Evolutionary conservation across 1,140 invertebrate genomes (phyloP), one percentile per base, ranked within the genome.

Genomic region (Oncopodura yosiiana): DNA sequence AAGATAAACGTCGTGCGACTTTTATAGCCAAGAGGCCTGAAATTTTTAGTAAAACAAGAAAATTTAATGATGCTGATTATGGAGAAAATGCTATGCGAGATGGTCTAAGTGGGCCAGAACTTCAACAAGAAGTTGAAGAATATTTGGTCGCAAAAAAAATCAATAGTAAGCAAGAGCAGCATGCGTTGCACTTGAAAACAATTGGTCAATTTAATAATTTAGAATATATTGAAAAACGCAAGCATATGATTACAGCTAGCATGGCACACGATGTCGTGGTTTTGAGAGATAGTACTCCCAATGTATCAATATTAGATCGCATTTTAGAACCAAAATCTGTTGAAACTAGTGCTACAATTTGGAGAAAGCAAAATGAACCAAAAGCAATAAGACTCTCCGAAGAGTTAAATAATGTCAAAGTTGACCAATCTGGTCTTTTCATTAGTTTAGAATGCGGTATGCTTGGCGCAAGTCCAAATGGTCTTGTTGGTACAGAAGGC

Each of bases 381-480:
- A 29, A 24, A 18, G 43, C 52, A 14, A 54, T 54, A 9, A n/a
- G 1, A 6, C 16, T 29, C 2, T 54, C 36, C 23, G 52, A 54
- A 19, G 2, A 18, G 11, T 6, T 24, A 4, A 43, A 43, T 6
- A 49, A 54, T 24, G 54, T 63, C 23, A 56, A 61, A 49, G 62
- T 69, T 9, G 42, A 59, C 38, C 45, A 56, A 36, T 69, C 68
- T 55, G 70, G 71, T 8, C 61, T 74, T 2, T 70, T 69, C 54
- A 64, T 74, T 30, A 65, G 68, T 56, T 18, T 48, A 6, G 55
- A 69, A 45, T 26, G 59, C 9, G 65, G 65, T 3, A 68, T 58
- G 44, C 45, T 75, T 5, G 71, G 61, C 32, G 69, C 68, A 11
- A 64, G 65, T 1, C 71, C 71, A 19, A 71, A 74, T 67, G 71